Base-by-base conservation (phyloP, 2,888 invertebrate genomes). In the Scaptomyza tumidula region DNA sequence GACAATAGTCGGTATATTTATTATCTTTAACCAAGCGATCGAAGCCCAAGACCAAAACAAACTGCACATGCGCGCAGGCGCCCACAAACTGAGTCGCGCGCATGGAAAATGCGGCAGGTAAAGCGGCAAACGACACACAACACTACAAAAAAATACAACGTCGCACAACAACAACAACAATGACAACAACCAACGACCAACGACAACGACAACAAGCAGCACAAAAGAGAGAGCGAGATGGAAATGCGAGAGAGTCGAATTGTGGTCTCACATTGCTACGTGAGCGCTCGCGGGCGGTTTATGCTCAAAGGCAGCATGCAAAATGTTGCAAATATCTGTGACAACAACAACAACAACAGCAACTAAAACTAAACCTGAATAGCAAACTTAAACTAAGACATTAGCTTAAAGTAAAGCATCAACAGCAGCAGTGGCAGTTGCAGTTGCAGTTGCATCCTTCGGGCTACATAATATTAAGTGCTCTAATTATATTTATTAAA, bases 11-110 rank as follows among this genome's bases (percentile, higher is more conserved):
- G 37, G 1, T 9, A 37, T 19, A 19, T 19, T 13, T 37, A 35
- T 43, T 60, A 49, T 62, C 46, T 46, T 72, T 66, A 57, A 69
- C 64, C 57, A 64, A 68, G 39, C 66, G 52, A 53, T 65, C 70
- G 56, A 64, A 50, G 63, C 54, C 57, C 44, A 64, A 77, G 65
- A 67, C 63, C 54, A 78, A 77, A 61, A 63, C 69, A 71, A 85
- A 89, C 88, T 89, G 89, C 89, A 88, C 88, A 81, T 88, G 88
- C 88, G 88, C 88, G 74, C 76, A 84, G 75, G 88, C 89, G 86
- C 88, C 80, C 86, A 80, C 81, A 74, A 89, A 88, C 88, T 85
- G 80, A 85, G 66, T 43, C 67, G 71, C 74, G 86, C 64, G 62
- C 65, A 61, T 72, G 67, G 69, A 79, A 86, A 85, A 75, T 83